Conservation (phyloP, 2,797 vertebrate species). For the Stomatorhinus walkeri region DNA sequence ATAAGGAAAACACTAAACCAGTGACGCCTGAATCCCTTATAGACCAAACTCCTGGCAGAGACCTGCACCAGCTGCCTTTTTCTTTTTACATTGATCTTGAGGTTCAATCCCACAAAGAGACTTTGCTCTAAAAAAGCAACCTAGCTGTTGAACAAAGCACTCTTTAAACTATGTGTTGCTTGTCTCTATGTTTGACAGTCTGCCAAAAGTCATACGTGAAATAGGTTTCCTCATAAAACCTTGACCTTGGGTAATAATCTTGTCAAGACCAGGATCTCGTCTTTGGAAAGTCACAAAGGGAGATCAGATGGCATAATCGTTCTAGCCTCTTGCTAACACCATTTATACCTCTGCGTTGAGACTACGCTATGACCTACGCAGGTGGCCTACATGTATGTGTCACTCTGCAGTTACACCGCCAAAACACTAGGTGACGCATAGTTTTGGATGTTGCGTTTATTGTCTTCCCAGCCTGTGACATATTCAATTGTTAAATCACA, state of each 20-base stretch:
- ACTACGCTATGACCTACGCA: background rate
- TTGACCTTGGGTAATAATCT: background rate
- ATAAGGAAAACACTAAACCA: background rate
- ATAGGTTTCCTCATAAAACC: background rate
- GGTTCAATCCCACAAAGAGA: background rate
- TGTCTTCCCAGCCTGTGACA: background rate
- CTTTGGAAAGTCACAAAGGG: background rate
- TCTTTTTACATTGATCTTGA: background rate
- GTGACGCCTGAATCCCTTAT: slow-evolving; percentile 29
- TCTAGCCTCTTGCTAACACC: background rate
- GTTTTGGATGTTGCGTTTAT: background rate
- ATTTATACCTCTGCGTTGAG: background rate
- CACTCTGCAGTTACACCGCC: background rate
- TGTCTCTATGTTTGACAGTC: background rate
- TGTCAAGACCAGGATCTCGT: background rate
- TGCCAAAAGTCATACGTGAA: background rate
- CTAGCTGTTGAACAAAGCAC: background rate
- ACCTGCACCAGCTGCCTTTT: background rate
- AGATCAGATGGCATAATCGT: background rate
- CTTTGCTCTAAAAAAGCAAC: background rate
- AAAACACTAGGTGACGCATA: background rate
- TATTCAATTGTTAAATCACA: background rate
- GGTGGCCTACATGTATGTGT: background rate
- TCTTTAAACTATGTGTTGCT: background rate
- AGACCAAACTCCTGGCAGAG: slow-evolving; percentile 43